Base-by-base conservation (phyloP, 2,113 vertebrate genomes). In the Anoplopoma fimbria region DNA sequence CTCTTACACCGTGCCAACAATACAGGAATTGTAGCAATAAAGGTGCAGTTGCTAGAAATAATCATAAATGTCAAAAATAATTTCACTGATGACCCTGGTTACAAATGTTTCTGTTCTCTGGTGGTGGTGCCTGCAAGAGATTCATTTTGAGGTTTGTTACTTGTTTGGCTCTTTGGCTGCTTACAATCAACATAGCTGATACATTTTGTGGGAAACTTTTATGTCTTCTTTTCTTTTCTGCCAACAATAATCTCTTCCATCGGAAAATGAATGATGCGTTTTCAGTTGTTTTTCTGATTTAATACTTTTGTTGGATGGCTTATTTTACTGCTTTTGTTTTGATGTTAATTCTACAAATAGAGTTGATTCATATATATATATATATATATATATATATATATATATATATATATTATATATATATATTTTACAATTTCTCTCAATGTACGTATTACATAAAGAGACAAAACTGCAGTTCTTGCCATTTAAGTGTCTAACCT, bases 201-300 rank as follows among this genome's bases (percentile, higher is more conserved):
- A 33, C 13, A 69, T 71, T 81, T 82, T 77, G 67, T 83, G 62
- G 69, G 68, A 74, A 61, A 84, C 15, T 0, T 33, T 61, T 23
- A n/a, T 19, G 2, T 58, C 23, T 60, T 62, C 29, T 82, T 67
- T 88, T 75, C 79, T 69, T 25, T 4, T 78, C 70, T 57, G 70
- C 31, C n/a, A 15, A 49, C 76, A 63, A 62, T 9, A 69, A 65
- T 65, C 73, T 88, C 86, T 70, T 88, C 85, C 81, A 91, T 78
- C 81, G 90, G 89, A 88, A 83, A 87, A 76, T 79, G 55, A 90
- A 92, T 80, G 73, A 82, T 77, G 81, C 68, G 45, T 92, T 90
- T 47, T 85, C 53, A 75, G 38, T 84, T 63, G 29, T 84, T 91
- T 75, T 62, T 71, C 51, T 83, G 63, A 73, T 64, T 57, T 31